Conservation (phyloP, 2,797 vertebrate species). For the Podarcis lilfordi region DNA sequence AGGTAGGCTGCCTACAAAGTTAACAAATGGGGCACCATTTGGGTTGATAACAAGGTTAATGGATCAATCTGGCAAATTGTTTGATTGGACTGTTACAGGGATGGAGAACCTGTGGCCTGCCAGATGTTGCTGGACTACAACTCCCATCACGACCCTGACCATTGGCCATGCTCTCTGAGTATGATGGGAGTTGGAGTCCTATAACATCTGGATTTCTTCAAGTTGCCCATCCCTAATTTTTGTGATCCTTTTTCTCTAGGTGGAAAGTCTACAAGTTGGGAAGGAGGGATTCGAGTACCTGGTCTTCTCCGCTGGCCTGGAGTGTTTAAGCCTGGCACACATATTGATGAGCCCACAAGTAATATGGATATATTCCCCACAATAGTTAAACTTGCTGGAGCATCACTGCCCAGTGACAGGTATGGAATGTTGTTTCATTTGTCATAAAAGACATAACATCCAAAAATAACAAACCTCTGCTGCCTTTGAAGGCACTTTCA, state of each 20-base stretch:
- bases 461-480: no score
- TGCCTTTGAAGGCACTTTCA: no score
- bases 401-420: conserved; percentile 82
- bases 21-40: no score
- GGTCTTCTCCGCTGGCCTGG: conserved; percentile 85
- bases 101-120: no score
- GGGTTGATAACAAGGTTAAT: not conserved
- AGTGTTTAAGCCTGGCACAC: conserved; percentile 68
- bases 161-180: no score
- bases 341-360: conserved; percentile 84
- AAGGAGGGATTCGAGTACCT: conserved; percentile 91
- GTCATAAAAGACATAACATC: no score
- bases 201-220: no score
- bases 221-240: not conserved
- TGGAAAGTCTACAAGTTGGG: conserved; percentile 90
- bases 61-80: not conserved
- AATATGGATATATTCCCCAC: conserved; percentile 95
- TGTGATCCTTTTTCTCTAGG: conserved; percentile 70
- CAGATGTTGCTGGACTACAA: no score
- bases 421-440: conserved; percentile 52
- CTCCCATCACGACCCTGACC: no score
- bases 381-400: conserved; percentile 78
- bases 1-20: no score
- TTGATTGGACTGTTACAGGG: not conserved
- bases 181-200: no score